These are phyloP conservation scores for Chrysopilus asiliformis DNA, from an alignment of 2,888 invertebrate species.

Conservation along the genomic window DNA sequence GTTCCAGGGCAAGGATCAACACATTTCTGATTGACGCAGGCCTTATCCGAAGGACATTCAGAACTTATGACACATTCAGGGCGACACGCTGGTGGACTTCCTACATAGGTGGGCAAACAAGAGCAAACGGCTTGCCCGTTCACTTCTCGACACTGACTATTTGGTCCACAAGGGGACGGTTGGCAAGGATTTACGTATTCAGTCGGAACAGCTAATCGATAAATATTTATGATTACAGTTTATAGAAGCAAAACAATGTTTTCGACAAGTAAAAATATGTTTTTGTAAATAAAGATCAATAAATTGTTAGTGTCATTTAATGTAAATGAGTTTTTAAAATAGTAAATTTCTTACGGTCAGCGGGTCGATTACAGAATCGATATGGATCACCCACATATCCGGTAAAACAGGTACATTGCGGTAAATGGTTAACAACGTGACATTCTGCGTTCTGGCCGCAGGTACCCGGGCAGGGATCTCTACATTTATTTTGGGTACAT, in stretches of 20 bases:
- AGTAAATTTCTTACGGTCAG: slow-evolving; percentile 40
- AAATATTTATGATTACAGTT: background rate
- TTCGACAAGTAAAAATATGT: background rate
- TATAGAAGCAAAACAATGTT: background rate
- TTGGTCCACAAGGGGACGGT: slow-evolving; percentile 57
- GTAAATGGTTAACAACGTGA: slow-evolving; percentile 59
- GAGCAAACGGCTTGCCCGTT: slow-evolving; percentile 49
- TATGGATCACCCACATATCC: slow-evolving; percentile 61
- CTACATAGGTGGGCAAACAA: slow-evolving; percentile 47
- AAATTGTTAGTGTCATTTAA: slow-evolving; percentile 7
- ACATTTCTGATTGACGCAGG: slow-evolving; percentile 60
- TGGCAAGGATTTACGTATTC: slow-evolving; percentile 44
- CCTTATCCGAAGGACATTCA: slow-evolving; percentile 51
- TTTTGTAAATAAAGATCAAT: background rate
- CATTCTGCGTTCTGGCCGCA: slow-evolving; percentile 63
- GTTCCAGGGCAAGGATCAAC: slow-evolving; percentile 61
- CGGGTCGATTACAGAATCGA: slow-evolving; percentile 43
- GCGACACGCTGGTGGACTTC: slow-evolving; percentile 55
- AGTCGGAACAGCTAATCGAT: background rate
- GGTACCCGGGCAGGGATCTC: slow-evolving; percentile 65
- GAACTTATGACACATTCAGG: slow-evolving; percentile 57
- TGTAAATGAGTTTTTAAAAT: background rate
- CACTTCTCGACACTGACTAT: slow-evolving; percentile 49
- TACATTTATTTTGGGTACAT: slow-evolving; percentile 61
- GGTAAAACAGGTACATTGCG: slow-evolving; percentile 53